A percentile compares a stretch with the other conserved stretches of the same genome.
Conservation (phyloP, 2,797 vertebrate species). For the Myiotriccus ornatus region DNA sequence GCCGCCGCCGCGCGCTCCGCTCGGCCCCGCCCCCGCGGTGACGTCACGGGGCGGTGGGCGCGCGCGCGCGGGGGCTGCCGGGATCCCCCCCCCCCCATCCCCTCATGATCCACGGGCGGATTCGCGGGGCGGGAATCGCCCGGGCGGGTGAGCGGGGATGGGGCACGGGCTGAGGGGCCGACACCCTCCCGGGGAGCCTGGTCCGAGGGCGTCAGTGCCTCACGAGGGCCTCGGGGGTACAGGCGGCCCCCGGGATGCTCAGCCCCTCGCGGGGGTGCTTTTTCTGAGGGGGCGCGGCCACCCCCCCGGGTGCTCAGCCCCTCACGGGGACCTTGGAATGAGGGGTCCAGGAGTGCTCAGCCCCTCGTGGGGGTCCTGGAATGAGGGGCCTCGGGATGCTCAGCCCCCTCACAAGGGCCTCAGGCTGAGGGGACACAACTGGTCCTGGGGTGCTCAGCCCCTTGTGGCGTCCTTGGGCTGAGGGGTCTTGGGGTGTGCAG, state of each 20-base stretch:
- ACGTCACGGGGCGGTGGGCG: not conserved
- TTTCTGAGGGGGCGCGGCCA: no score
- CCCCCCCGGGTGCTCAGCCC: not conserved
- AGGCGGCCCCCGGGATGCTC: not conserved
- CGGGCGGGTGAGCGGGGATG: not conserved
- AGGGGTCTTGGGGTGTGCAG: not conserved
- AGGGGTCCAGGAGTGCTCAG: no score
- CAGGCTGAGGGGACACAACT: no score
- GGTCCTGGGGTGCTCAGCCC: no score
- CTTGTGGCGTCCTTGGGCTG: no score
- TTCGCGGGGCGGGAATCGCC: not conserved
- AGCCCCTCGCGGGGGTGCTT: rapidly evolving
- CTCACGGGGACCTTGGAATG: no score
- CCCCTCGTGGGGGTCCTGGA: not conserved
- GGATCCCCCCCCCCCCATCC: not conserved
- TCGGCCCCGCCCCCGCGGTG: not conserved
- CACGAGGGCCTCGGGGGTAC: rapidly evolving
- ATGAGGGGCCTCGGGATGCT: not conserved
- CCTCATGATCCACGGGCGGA: not conserved
- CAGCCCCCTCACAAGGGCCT: no score
- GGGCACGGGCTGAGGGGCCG: not conserved
- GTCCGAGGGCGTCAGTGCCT: not conserved
- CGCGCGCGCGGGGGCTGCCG: not conserved
- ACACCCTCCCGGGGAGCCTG: no score
- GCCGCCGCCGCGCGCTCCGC: not conserved